Conservation (phyloP, 1,140 invertebrate species). For the Zaprionus ornatus region DNA sequence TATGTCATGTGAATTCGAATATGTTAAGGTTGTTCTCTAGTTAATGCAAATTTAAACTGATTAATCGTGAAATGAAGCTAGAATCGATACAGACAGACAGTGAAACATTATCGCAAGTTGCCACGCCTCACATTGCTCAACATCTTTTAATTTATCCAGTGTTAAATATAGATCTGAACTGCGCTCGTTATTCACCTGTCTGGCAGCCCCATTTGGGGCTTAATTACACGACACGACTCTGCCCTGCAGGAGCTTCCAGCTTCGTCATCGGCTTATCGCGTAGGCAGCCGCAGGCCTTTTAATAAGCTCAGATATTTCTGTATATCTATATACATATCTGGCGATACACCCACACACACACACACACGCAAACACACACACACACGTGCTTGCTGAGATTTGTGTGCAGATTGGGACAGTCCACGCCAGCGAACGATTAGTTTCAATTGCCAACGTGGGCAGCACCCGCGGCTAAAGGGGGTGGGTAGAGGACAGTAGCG, state of each 20-base stretch:
- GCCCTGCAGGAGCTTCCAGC: neutral
- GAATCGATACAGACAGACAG: too few relatives aligned
- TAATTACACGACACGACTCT: constrained; percentile 17
- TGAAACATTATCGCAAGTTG: too few relatives aligned
- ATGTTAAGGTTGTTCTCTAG: too few relatives aligned
- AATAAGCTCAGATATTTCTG: constrained; percentile 5
- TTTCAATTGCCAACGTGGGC: constrained; percentile 66
- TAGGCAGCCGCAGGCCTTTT: neutral
- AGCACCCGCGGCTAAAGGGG: constrained; percentile 17
- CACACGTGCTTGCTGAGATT: neutral
- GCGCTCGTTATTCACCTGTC: constrained; percentile 13
- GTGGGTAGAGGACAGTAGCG: neutral
- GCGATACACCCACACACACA: neutral
- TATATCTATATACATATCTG: constrained; percentile 1
- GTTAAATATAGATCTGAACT: neutral
- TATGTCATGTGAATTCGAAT: too few relatives aligned
- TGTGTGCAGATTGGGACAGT: constrained; percentile 14
- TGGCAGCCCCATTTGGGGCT: neutral
- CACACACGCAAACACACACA: neutral
- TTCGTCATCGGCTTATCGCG: neutral
- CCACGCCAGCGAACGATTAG: constrained; percentile 61
- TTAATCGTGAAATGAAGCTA: too few relatives aligned
- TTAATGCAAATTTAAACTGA: too few relatives aligned
- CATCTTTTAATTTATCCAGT: neutral
- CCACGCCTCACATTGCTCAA: neutral